Evolutionary conservation across 2,113 vertebrate genomes (phyloP).

Genomic region (Phrynosoma platyrhinos): DNA sequence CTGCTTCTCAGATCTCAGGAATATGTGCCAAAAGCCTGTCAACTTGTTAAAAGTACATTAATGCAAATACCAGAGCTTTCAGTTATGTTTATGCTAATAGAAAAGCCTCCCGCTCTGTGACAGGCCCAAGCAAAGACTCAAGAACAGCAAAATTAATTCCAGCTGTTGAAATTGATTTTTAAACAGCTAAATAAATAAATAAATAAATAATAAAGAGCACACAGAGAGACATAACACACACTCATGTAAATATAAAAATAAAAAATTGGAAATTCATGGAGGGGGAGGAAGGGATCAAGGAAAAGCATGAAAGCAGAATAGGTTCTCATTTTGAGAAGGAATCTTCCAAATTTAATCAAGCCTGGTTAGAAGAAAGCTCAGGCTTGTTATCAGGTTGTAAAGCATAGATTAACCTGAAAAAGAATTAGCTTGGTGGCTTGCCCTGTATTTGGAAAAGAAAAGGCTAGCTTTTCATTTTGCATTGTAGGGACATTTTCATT

Average conservation of each 20-base stretch:
- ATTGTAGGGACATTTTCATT: conserved; percentile 61
- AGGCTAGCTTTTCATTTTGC: conserved; percentile 40
- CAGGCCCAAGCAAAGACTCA: conserved; percentile 77
- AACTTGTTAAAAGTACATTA: conserved; percentile 79
- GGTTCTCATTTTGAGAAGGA: conserved; percentile 68
- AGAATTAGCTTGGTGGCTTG: conserved; percentile 69
- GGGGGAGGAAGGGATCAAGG: conserved; percentile 49
- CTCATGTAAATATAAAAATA: conserved; percentile 26
- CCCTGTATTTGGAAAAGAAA: conserved; percentile 61
- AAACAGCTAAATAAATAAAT: conserved; percentile 69
- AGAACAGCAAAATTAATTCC: conserved; percentile 80
- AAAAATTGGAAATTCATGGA: conserved; percentile 26
- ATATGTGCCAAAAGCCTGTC: conserved; percentile 77
- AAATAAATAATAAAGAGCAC: conserved; percentile 5
- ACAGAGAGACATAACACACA: background rate
- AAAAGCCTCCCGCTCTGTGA: conserved; percentile 75
- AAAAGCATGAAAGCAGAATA: conserved; percentile 68
- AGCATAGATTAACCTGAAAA: conserved; percentile 75
- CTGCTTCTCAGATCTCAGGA: conserved; percentile 73
- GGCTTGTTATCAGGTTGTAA: conserved; percentile 71
- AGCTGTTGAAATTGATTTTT: conserved; percentile 79
- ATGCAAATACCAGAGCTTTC: conserved; percentile 82
- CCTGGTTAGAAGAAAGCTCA: conserved; percentile 69
- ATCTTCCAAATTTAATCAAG: conserved; percentile 74
- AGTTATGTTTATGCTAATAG: conserved; percentile 82